Evolutionary conservation across 2,797 vertebrate species (phyloP).

Genomic region (Bryconaethiops microstoma): DNA sequence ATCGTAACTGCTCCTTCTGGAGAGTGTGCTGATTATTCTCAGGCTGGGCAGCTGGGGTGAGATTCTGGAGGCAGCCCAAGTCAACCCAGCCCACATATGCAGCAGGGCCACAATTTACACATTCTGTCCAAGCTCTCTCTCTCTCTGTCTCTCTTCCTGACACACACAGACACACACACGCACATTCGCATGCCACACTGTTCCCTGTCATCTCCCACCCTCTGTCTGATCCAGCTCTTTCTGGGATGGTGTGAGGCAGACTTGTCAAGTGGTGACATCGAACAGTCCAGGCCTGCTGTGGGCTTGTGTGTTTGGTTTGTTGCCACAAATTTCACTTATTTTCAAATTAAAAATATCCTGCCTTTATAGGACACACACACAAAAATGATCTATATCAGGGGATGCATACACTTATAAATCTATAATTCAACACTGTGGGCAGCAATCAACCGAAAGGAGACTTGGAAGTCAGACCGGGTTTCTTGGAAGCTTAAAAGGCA

Average conservation of each 20-base stretch:
- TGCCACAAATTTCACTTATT: no score
- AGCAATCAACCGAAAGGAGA: no score
- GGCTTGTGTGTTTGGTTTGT: background rate
- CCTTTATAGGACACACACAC: no score
- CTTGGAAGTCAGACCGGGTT: no score
- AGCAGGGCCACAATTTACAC: conserved; percentile 33
- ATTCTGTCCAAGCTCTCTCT: background rate
- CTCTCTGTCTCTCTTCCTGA: background rate
- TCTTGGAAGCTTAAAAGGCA: no score
- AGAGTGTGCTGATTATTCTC: conserved; percentile 68
- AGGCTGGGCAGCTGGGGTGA: conserved; percentile 62
- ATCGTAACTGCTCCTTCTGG: conserved; percentile 77
- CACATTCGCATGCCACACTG: background rate
- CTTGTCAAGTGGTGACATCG: conserved; percentile 22
- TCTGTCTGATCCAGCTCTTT: conserved; percentile 14
- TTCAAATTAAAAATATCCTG: no score
- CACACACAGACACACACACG: conserved; percentile 2
- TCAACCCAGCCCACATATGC: conserved; percentile 24
- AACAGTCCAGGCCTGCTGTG: background rate
- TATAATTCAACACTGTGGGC: no score
- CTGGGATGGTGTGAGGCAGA: conserved; percentile 7
- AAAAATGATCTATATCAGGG: no score
- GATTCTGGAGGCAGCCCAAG: conserved; percentile 49
- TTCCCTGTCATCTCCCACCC: background rate
- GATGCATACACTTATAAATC: no score